Conservation (phyloP, 2,888 invertebrate species). For the Ophioninae sp. region DNA sequence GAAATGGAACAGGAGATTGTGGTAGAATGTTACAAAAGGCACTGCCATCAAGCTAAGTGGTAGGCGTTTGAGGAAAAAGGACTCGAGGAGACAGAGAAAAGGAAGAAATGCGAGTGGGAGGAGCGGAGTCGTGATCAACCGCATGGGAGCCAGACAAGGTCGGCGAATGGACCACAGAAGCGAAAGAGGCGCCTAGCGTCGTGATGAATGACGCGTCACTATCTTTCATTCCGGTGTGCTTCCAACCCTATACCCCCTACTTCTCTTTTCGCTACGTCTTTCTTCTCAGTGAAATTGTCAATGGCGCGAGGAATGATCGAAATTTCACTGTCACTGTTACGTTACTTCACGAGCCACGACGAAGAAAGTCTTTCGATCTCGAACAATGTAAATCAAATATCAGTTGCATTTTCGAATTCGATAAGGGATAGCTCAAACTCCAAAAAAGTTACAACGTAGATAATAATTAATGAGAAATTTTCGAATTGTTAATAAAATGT, state of each 20-base stretch:
- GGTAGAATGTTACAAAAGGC: conserved; percentile 53
- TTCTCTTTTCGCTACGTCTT: conserved; percentile 4
- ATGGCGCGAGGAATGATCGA: conserved; percentile 43
- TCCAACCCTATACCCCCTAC: conserved; percentile 4
- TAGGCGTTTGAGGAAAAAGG: conserved; percentile 56
- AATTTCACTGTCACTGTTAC: conserved; percentile 33
- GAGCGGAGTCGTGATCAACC: conserved; percentile 70
- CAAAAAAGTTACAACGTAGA: too few species aligned
- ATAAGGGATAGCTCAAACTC: neutral
- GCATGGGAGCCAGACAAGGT: conserved; percentile 66
- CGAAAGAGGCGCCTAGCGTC: conserved; percentile 38
- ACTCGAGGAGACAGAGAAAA: conserved; percentile 42
- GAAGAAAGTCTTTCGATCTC: conserved; percentile 32
- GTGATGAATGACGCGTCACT: conserved; percentile 50
- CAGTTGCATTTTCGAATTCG: neutral
- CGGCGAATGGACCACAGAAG: conserved; percentile 40
- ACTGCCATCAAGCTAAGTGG: conserved; percentile 59
- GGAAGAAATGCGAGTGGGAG: conserved; percentile 45
- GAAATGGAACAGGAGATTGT: conserved; percentile 36
- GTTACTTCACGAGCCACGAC: conserved; percentile 4
- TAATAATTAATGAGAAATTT: too few species aligned
- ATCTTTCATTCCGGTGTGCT: conserved; percentile 31
- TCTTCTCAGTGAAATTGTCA: conserved; percentile 44
- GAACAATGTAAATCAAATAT: conserved; percentile 2
- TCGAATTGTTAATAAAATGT: too few species aligned